Evolutionary conservation across 2,888 invertebrate genomes (phyloP).

Genomic region (Hirtodrosophila cameraria): DNA sequence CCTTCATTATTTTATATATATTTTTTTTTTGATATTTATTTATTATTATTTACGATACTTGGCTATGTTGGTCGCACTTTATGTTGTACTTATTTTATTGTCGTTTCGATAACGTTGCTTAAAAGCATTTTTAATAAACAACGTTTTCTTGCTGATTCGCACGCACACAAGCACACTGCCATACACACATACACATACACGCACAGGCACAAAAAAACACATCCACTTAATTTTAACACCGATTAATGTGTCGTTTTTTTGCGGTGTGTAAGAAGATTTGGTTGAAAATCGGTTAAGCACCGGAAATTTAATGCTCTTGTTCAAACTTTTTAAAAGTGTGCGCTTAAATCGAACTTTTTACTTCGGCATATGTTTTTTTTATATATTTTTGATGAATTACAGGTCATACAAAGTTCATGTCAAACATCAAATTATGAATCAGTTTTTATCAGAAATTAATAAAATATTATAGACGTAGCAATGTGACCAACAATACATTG

Average conservation of each 20-base stretch:
- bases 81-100: conserved; percentile 46
- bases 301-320: conserved; percentile 19
- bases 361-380: too few relatives aligned
- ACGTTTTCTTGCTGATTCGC: conserved; percentile 33
- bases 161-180: background rate
- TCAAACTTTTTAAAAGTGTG: too few relatives aligned
- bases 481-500: too few relatives aligned
- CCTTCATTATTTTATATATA: conserved; percentile 3
- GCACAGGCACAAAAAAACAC: background rate
- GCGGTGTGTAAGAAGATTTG: conserved; percentile 10
- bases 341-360: too few relatives aligned
- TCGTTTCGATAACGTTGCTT: conserved; percentile 50
- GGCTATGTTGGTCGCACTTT: conserved; percentile 22
- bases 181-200: background rate
- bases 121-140: conserved; percentile 55
- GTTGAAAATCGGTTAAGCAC: conserved; percentile 22
- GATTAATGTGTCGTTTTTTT: conserved; percentile 9
- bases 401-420: too few relatives aligned
- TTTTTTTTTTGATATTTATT: conserved; percentile 20
- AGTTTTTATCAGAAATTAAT: too few relatives aligned
- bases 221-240: conserved; percentile 8
- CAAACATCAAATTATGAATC: too few relatives aligned
- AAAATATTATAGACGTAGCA: too few relatives aligned
- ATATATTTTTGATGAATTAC: too few relatives aligned
- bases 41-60: conserved; percentile 31